Percentiles rank a stretch among this genome's conserved stretches.
These are phyloP conservation scores for Strix uralensis DNA, from an alignment of 2,113 vertebrate genomes.

Conservation along the genomic window DNA sequence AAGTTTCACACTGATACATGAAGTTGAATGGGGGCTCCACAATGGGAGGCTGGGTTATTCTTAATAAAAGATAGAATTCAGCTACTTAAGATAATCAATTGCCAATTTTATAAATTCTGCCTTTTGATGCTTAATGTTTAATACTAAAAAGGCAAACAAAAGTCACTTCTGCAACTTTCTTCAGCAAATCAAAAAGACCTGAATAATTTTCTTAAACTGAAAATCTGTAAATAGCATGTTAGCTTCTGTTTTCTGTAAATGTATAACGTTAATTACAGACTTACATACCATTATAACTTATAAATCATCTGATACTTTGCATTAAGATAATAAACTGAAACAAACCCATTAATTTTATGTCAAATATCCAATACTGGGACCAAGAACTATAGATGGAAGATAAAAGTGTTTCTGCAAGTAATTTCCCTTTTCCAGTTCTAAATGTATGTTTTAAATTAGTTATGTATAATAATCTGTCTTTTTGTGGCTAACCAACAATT, in stretches of 20 bases:
- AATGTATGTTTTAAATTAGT: not conserved
- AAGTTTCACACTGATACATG: not conserved
- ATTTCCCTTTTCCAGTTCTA: not conserved
- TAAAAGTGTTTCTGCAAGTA: not conserved
- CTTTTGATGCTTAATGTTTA: not conserved
- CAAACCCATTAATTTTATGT: not conserved
- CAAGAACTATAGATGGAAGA: not conserved
- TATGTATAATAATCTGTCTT: not conserved
- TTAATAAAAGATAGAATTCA: not conserved
- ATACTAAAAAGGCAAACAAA: not conserved
- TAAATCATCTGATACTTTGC: not conserved
- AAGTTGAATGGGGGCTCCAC: not conserved
- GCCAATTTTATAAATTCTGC: not conserved
- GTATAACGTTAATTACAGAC: not conserved
- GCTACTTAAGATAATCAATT: not conserved
- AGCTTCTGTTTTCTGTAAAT: not conserved
- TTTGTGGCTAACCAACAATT: not conserved
- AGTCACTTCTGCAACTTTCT: not conserved
- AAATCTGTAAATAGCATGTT: not conserved
- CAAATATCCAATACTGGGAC: not conserved
- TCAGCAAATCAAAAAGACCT: not conserved
- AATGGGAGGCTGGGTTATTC: not conserved
- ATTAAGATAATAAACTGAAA: not conserved
- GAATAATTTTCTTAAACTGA: not conserved
- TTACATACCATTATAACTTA: not conserved